These are phyloP conservation scores for Tangara arthus DNA, from an alignment of 2,797 vertebrate genomes.

Conservation along the genomic window DNA sequence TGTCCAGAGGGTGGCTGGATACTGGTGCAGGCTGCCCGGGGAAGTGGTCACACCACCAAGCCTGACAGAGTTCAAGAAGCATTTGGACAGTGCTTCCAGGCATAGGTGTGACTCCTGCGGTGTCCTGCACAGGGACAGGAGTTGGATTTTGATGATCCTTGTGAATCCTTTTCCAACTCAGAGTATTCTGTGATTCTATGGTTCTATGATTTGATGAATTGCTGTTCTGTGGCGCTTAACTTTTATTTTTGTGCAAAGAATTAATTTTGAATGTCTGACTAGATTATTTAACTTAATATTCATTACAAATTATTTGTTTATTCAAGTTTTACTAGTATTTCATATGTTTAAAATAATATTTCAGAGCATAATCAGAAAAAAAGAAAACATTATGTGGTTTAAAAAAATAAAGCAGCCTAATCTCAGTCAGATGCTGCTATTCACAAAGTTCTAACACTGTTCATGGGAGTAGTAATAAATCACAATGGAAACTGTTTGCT, in stretches of 20 bases:
- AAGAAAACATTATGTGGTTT: slow-evolving; percentile 34
- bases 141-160: background rate
- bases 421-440: slow-evolving; percentile 29
- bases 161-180: background rate
- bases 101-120: background rate
- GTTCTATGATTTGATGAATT: background rate
- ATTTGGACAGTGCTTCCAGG: background rate
- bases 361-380: slow-evolving; percentile 3
- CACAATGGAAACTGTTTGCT: slow-evolving; percentile 30
- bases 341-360: slow-evolving; percentile 68
- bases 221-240: slow-evolving; percentile 17
- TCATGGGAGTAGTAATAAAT: slow-evolving; percentile 38
- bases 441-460: slow-evolving; percentile 52
- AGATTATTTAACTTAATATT: slow-evolving; percentile 69
- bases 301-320: slow-evolving; percentile 64
- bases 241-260: slow-evolving; percentile 30
- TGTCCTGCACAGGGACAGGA: background rate
- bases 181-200: background rate
- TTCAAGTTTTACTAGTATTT: slow-evolving; percentile 36
- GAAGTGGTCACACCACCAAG: background rate
- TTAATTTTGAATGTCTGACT: slow-evolving; percentile 43
- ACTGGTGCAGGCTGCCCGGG: no score
- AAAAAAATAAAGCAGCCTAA: slow-evolving; percentile 27
- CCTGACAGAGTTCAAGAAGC: background rate
- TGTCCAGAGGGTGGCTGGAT: background rate